Base-by-base conservation (phyloP, 1,140 invertebrate species). In the Ptiloglossa arizonensis region DNA sequence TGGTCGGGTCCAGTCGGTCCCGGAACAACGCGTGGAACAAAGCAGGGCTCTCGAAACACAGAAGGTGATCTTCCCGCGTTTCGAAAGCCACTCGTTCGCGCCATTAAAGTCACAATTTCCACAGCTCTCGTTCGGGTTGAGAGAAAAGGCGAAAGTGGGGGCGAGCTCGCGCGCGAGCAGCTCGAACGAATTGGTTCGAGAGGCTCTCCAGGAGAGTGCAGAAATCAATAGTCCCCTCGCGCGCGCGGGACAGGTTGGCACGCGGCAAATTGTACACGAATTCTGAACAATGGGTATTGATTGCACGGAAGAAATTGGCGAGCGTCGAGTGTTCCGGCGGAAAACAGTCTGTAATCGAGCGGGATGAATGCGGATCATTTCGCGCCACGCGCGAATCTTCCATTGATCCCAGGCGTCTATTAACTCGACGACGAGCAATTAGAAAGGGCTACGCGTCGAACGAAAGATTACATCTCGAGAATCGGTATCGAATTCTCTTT, bases 221-320 rank as follows among this genome's bases (percentile, higher is more conserved):
- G 72, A 74, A 74, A 74, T 74, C 72, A 74, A 74, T 74, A 74
- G 62, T 41, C 19, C 24, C 8, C 69, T 29, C 69, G 50, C 32
- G 32, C 6, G 9, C 19, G n/a, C 29, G 60, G 35, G 44, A 29
- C 48, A 66, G 32, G 59, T 48, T 60, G 29, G 48, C 71, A 54
- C 60, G 62, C 50, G 62, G 35, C 62, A 41, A 67, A 74, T 74
- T 67, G 62, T 56, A 66, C 72, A 66, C 62, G 72, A 67, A 67
- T 67, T 44, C 72, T 19, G 50, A 74, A 74, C 72, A 74, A 74
- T 74, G 72, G 72, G 50, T 67, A 74, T 74, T 67, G 72, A 74
- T 74, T 74, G 72, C 38, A 27, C 50, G 72, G 50, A 74, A 74
- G 72, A 64, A 74, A 74, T 67, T 74, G 72, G 44, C 27, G 60